Conservation (phyloP, 1,140 invertebrate species). For the Proales similis region DNA sequence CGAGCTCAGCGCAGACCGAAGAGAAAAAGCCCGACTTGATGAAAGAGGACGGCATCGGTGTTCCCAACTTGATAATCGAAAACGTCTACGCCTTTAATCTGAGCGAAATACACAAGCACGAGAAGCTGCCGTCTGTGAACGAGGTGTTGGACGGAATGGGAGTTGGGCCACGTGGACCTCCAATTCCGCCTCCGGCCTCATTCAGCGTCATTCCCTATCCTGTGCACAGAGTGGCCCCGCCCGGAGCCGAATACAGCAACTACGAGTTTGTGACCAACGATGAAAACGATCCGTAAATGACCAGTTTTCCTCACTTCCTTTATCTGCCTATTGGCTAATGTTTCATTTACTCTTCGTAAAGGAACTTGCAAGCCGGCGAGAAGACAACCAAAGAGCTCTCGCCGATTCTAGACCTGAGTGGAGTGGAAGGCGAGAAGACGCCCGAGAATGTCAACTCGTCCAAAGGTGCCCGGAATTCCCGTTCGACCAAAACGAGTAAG, state of each 20-base stretch:
- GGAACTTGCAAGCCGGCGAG: slow-evolving; percentile 46
- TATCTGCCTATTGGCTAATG: too few species aligned
- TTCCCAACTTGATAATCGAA: slow-evolving; percentile 32
- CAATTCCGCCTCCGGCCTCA: slow-evolving; percentile 48
- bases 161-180: slow-evolving; percentile 50
- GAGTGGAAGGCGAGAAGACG: slow-evolving; percentile 29
- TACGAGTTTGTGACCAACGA: slow-evolving; percentile 48
- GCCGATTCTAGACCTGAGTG: slow-evolving; percentile 8
- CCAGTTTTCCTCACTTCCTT: too few species aligned
- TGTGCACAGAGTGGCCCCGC: slow-evolving; percentile 47
- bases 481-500: background rate
- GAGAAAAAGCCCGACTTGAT: background rate
- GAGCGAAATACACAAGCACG: slow-evolving; percentile 15
- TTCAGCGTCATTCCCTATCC: slow-evolving; percentile 53
- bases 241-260: slow-evolving; percentile 42
- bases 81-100: slow-evolving; percentile 22
- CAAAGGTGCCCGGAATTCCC: background rate
- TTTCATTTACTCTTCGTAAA: slow-evolving; percentile 39
- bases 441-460: slow-evolving; percentile 8
- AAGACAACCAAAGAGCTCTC: slow-evolving; percentile 41
- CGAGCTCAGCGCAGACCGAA: background rate
- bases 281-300: slow-evolving; percentile 42
- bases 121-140: slow-evolving; percentile 13
- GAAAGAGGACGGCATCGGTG: slow-evolving; percentile 11
- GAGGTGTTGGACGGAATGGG: slow-evolving; percentile 53